Evolutionary conservation across 2,797 vertebrate species (phyloP), one percentile per base, ranked within the genome.

Genomic region (Synanceia verrucosa): DNA sequence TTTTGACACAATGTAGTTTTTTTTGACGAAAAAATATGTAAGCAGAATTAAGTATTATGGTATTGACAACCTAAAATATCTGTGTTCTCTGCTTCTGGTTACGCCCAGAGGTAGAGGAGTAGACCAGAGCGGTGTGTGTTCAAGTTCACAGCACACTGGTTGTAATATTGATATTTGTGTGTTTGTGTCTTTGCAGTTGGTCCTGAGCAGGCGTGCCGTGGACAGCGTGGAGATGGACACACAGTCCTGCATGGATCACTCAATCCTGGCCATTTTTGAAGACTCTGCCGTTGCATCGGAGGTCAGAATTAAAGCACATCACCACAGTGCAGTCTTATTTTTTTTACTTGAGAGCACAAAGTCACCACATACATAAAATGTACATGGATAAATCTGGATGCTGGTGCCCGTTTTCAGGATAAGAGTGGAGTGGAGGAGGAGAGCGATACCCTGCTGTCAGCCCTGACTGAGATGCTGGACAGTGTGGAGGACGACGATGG

Each of bases 401-500:
- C 23, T 0, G 34, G 4, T 55, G 13, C 6, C 37, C 3, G 9
- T 51, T 63, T 63, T 28, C 46, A 95, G 93, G 92, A 83, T 79
- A 96, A 93, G 79, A 88, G 73, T 16, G 57, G 47, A 48, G 78
- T 36, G 70, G 96, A 97, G 76, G 96, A 95, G 3, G 96, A 96
- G 81, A 97, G 93, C 0, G 96, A 96, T 81, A 92, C 94, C 0
- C 89, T 99, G 76, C 94, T 99, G 73, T 96, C 95, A 0, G 96
- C 97, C 47, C 93, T 99, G 81, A 97, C 94, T 0, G 97, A 99
- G 91, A 98, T 99, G 82, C 89, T 99, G 88, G 98, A 97, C 89
- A 96, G 94, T 65, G 96, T 96, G 0, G 97, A 96, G 11, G 96
- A 97, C 3, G 96, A 96, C 0, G 73, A 82, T 1, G 43, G 53